Percentiles rank a stretch among this genome's conserved stretches.
phyloP scores from a whole-genome alignment of 2,888 invertebrate species.

The Chelonus formosanus region DNA sequence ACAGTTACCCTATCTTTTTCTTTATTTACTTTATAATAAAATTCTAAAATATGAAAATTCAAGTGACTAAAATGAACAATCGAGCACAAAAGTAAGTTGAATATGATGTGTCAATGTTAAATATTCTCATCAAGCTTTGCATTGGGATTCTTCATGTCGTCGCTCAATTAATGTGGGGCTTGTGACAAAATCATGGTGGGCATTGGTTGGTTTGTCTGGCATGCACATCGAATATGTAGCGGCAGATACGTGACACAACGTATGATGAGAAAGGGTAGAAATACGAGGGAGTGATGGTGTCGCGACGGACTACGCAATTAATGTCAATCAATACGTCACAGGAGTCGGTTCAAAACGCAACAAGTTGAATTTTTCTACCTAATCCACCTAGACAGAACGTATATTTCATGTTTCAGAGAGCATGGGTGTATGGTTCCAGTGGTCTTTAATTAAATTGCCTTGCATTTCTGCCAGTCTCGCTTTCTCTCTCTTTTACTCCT shows the following conservation, averaged over 20 bases:
- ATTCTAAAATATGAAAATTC: too few species aligned
- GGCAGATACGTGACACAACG: slow-evolving; percentile 28
- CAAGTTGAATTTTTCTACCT: slow-evolving; percentile 33
- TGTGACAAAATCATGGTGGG: slow-evolving; percentile 34
- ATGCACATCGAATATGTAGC: slow-evolving; percentile 28
- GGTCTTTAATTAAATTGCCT: slow-evolving; percentile 34
- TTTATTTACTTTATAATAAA: too few species aligned
- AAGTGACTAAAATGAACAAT: too few species aligned
- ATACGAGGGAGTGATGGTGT: slow-evolving; percentile 19
- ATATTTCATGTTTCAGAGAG: slow-evolving; percentile 20
- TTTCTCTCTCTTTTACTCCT: slow-evolving; percentile 2
- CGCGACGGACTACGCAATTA: slow-evolving; percentile 39
- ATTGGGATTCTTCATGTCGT: slow-evolving; percentile 30
- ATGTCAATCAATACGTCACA: slow-evolving; percentile 41
- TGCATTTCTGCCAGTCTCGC: neutral
- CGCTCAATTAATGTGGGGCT: slow-evolving; percentile 28
- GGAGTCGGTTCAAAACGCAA: slow-evolving; percentile 31
- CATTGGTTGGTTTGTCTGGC: slow-evolving; percentile 5
- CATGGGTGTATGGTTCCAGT: slow-evolving; percentile 18
- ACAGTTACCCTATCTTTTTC: too few species aligned
- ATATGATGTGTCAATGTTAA: neutral
- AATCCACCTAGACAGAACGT: slow-evolving; percentile 19
- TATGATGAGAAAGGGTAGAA: neutral
- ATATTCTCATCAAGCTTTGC: slow-evolving; percentile 11
- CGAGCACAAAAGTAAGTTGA: too few species aligned